Percentiles rank a stretch among this genome's conserved stretches.
Evolutionary conservation across 2,797 vertebrate genomes (phyloP).

Genomic region (Ispidina lecontei): DNA sequence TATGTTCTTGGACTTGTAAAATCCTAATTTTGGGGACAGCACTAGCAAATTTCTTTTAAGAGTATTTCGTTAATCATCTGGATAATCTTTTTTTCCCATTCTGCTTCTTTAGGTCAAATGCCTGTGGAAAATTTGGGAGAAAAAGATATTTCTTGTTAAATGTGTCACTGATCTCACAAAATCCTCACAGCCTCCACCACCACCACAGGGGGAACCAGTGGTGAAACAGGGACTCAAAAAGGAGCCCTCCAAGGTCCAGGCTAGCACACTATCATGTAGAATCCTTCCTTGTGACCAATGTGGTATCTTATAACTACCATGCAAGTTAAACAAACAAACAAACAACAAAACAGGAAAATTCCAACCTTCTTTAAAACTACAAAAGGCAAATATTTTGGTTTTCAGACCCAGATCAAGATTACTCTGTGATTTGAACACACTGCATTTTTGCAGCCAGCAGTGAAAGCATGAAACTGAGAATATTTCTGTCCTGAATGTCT

Average conservation of each 20-base stretch:
- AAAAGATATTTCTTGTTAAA: neutral
- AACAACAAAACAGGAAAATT: neutral
- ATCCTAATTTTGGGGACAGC: neutral
- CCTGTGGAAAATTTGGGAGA: conserved; percentile 5
- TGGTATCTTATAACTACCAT: neutral
- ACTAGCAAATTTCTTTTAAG: neutral
- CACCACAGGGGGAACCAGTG: neutral
- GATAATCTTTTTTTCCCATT: neutral
- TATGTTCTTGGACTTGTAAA: neutral
- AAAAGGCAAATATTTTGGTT: neutral
- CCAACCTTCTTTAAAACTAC: neutral
- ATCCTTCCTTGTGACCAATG: neutral
- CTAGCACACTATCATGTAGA: neutral
- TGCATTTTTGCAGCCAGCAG: conserved; percentile 10
- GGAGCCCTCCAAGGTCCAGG: neutral
- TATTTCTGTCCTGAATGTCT: conserved; percentile 11
- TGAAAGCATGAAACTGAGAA: conserved; percentile 13
- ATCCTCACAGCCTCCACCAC: neutral
- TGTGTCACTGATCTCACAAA: conserved; percentile 3
- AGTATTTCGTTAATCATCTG: neutral
- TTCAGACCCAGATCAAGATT: conserved; percentile 15
- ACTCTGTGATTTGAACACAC: neutral
- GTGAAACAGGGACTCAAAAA: neutral
- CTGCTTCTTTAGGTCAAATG: conserved; percentile 1
- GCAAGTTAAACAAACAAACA: neutral